Evolutionary conservation across 23 tunicate genomes (phyloP).

Genomic region (Aplidium turbinatum): DNA sequence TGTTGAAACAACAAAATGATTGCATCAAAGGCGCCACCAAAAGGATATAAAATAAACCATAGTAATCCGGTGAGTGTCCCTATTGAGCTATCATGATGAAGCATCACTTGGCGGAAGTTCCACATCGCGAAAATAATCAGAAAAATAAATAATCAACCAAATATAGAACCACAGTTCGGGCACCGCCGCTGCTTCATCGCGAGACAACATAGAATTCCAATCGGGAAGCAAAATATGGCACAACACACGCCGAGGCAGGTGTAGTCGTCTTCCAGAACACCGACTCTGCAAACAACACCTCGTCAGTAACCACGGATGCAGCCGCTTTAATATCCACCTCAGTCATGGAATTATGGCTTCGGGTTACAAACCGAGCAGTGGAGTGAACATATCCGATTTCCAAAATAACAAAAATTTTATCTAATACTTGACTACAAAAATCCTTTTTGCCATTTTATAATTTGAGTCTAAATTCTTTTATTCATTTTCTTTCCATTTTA

Average conservation of each 20-base stretch:
- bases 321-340: not conserved
- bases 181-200: conserved; percentile 79
- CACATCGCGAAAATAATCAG: not conserved
- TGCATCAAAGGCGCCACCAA: too few relatives aligned
- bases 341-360: not conserved
- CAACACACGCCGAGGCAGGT: conserved; percentile 78
- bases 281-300: conserved; percentile 56
- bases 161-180: conserved; percentile 77
- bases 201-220: conserved; percentile 71
- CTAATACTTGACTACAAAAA: too few relatives aligned
- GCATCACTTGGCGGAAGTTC: too few relatives aligned
- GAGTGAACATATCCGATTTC: not conserved
- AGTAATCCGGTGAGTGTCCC: too few relatives aligned
- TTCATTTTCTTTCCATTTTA: too few relatives aligned
- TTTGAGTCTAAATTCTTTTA: too few relatives aligned
- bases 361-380: not conserved
- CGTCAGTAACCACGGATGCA: too few relatives aligned
- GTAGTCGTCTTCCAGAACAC: conserved; percentile 75
- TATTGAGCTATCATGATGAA: too few relatives aligned
- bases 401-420: not conserved
- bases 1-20: too few relatives aligned
- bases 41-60: too few relatives aligned
- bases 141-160: conserved; percentile 30
- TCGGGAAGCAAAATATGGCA: conserved; percentile 68
- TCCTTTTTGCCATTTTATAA: too few relatives aligned